Evolutionary conservation across 2,113 vertebrate genomes (phyloP).

Genomic region (Procapra przewalskii): DNA sequence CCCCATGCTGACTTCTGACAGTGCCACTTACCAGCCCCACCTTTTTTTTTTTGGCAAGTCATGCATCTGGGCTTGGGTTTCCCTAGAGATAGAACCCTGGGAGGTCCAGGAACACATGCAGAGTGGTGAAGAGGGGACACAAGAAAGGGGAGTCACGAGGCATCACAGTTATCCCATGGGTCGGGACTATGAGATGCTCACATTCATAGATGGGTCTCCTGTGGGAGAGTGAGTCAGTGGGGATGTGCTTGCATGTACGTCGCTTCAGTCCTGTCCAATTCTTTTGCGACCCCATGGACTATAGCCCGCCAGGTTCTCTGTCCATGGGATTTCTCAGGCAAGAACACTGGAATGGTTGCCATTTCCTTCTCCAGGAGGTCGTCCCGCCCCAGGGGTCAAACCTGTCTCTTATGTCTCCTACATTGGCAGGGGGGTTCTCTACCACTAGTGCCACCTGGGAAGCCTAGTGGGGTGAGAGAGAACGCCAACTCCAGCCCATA

Average conservation of each 20-base stretch:
- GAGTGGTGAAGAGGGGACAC: not conserved
- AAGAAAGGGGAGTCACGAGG: not conserved
- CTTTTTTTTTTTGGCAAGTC: not conserved
- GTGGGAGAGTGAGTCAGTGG: accelerated
- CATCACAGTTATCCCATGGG: accelerated
- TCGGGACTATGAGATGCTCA: not conserved
- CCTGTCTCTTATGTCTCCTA: not conserved
- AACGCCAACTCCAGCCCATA: accelerated
- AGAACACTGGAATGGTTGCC: not conserved
- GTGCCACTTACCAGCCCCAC: not conserved
- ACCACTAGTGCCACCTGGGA: not conserved
- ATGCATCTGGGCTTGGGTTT: not conserved
- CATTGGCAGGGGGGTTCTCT: not conserved
- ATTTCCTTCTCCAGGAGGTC: not conserved
- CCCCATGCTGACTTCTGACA: not conserved
- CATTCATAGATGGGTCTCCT: not conserved
- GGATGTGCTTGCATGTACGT: accelerated
- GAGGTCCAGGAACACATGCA: not conserved
- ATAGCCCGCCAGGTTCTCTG: not conserved
- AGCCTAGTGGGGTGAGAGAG: not conserved
- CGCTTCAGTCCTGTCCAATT: not conserved
- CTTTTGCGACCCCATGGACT: not conserved
- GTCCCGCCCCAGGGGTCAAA: accelerated
- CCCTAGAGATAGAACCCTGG: not conserved
- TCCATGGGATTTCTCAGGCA: not conserved